These are phyloP conservation scores for Formica aserva DNA, from an alignment of 2,888 invertebrate species.

Conservation along the genomic window DNA sequence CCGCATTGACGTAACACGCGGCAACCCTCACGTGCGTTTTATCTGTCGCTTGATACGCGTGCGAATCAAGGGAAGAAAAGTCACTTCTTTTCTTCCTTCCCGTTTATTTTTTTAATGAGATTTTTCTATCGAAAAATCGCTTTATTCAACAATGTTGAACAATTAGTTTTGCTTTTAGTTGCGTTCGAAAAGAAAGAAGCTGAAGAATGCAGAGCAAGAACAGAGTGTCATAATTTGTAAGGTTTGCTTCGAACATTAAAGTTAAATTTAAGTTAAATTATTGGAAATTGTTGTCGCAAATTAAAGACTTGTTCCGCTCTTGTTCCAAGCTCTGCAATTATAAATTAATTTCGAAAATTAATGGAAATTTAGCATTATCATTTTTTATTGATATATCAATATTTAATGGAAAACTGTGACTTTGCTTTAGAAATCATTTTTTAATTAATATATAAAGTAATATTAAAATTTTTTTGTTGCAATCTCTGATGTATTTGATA, in stretches of 20 bases:
- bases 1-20: conserved; percentile 60
- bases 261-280: background rate
- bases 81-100: background rate
- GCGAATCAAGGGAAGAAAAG: conserved; percentile 42
- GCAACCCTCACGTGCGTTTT: conserved; percentile 42
- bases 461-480: background rate
- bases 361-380: background rate
- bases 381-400: background rate
- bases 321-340: background rate
- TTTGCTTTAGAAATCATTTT: background rate
- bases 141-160: background rate
- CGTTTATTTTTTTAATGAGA: background rate
- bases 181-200: background rate
- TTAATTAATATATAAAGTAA: background rate
- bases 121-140: background rate
- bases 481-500: background rate
- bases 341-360: background rate
- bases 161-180: background rate
- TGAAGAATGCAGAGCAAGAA: background rate
- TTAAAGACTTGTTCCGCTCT: background rate
- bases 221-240: background rate
- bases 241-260: background rate
- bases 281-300: background rate
- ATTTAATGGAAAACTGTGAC: background rate
- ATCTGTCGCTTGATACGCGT: conserved; percentile 34